Base-by-base conservation (phyloP, 2,797 vertebrate genomes). In the Danionella dracula region DNA sequence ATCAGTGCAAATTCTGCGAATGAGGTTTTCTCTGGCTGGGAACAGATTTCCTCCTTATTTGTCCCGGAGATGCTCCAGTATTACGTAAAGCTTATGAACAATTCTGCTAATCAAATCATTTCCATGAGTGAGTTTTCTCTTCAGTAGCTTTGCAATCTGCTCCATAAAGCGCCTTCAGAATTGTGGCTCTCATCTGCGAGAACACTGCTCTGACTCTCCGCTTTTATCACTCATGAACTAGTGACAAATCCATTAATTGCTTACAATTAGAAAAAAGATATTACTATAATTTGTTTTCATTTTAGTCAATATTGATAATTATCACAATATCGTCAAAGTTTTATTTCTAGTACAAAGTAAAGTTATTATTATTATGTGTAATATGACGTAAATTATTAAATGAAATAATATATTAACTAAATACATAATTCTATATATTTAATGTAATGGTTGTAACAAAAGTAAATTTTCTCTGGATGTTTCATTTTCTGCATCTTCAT, bases 61-160 rank as follows among this genome's bases (percentile, higher is more conserved):
- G 35, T 35, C 13, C 51, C 49, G 8, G 42, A 49, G 59, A 64
- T 68, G 65, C 61, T 78, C 67, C 76, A 76, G 67, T 65, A 73
- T 89, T 88, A 86, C 78, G 72, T 88, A 88, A 89, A 83, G 77
- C 78, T 82, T 75, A 81, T 85, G 85, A 51, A 62, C 40, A 66
- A 66, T 85, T 79, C 75, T 66, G 61, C 85, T 85, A 87, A 88
- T 88, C 76, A 70, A 88, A 88, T 89, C 85, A 87, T 88, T 76
- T 73, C 81, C 85, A 83, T 88, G 86, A 85, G 82, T 85, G 85
- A 81, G 56, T 82, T 20, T 57, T 31, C 31, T 41, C 37, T 41
- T 51, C 61, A 29, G 45, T n/a, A 45, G 45, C 44, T 17, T 41
- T 41, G 50, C 46, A 71, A 53, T 71, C 61, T 70, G 68, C 68